phyloP scores from a whole-genome alignment of 2,888 invertebrate species.

The Ligdia adustata region DNA sequence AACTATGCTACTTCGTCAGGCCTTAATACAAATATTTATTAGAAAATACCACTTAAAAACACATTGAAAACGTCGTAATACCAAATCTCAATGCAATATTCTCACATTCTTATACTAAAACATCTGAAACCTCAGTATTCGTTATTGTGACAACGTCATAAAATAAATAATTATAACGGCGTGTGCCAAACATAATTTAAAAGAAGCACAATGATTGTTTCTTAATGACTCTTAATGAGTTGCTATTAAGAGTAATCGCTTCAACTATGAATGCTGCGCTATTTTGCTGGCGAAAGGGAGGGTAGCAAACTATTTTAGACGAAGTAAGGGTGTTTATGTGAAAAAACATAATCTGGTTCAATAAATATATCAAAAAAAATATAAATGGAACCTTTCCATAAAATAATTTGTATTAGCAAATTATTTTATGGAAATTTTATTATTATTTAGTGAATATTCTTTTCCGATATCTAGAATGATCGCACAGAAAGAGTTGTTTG shows the following conservation, averaged over 20 bases:
- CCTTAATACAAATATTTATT: slow-evolving; percentile 25
- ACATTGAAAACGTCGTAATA: background rate
- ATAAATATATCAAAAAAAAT: no score
- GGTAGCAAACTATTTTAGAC: slow-evolving; percentile 77
- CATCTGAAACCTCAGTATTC: background rate
- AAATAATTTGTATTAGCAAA: no score
- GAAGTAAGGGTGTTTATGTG: slow-evolving; percentile 60
- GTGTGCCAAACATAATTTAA: slow-evolving; percentile 31
- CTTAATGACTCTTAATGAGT: slow-evolving; percentile 37
- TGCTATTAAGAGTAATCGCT: slow-evolving; percentile 40
- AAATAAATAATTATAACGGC: slow-evolving; percentile 13
- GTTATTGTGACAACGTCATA: slow-evolving; percentile 18
- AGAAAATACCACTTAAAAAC: slow-evolving; percentile 9
- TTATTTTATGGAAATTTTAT: no score
- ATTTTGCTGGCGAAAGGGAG: slow-evolving; percentile 78
- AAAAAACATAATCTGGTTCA: no score
- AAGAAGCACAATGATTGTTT: slow-evolving; percentile 40
- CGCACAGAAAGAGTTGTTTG: no score
- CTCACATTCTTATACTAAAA: background rate
- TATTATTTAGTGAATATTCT: no score
- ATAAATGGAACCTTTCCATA: no score
- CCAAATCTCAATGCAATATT: background rate
- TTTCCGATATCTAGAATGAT: no score
- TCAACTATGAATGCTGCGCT: slow-evolving; percentile 63
- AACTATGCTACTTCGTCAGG: slow-evolving; percentile 19